Evolutionary conservation across 1,140 invertebrate genomes (phyloP), one percentile per base, ranked within the genome.

Genomic region (Contarinia nasturtii): DNA sequence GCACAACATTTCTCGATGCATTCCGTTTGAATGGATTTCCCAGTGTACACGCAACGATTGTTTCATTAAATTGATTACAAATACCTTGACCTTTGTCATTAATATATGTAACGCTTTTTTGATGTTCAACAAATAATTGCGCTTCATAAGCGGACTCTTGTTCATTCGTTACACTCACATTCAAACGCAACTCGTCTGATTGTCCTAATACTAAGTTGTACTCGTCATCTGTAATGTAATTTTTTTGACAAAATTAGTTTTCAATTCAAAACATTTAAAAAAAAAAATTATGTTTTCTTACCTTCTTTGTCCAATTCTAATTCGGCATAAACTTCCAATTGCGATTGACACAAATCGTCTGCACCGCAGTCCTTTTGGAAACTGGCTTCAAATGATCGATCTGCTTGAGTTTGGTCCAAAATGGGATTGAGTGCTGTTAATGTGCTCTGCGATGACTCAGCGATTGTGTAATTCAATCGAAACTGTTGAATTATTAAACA

Each of bases 351-450:
- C 19, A 86, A 70, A 55, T 91, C 86, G 59, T 95, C 87, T 1
- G 74, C 66, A 7, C 89, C 91, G 60, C 91, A 97, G 57, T 95
- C 87, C 65, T 93, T 94, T 46, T 89, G 76, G 67, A 97, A 94
- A 19, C 78, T 81, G 2, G 84, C 88, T 55, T 82, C 73, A 55
- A 93, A 92, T 4, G 78, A 67, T 52, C 79, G 78, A 10, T 77
- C 77, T 0, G 88, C 86, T 59, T 84, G 77, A 50, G 85, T 84
- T 52, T 87, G 80, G 65, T 94, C 91, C 12, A 94, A 64, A 45
- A 94, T 90, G 0, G 91, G 89, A 52, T 62, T 62, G 53, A 82
- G 85, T 36, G 79, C 70, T 48, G 81, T 79, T 19, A 92, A 77
- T 22, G 81, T 75, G 0, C 80, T 79, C 1, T 80, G 76, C 7